A percentile compares a stretch with the other conserved stretches of the same genome.
These are phyloP conservation scores for Tragulus kanchil DNA, from an alignment of 2,113 vertebrate genomes.

Conservation along the genomic window DNA sequence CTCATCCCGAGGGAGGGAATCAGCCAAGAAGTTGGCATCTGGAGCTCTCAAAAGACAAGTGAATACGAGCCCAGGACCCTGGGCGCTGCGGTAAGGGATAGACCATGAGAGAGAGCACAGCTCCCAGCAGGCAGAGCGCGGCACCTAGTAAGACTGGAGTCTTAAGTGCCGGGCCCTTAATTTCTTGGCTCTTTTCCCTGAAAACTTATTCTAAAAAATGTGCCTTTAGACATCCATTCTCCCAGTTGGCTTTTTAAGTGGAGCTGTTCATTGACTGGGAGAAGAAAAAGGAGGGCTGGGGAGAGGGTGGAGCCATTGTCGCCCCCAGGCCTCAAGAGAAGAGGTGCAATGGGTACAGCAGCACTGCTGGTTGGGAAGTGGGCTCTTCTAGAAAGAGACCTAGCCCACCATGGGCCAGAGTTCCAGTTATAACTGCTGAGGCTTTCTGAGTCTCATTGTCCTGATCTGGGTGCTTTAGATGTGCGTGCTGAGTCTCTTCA, in stretches of 20 bases:
- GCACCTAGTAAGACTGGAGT: conserved; percentile 60
- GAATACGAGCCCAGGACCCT: not conserved
- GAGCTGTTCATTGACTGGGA: conserved; percentile 66
- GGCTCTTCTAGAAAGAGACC: not conserved
- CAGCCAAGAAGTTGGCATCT: not conserved
- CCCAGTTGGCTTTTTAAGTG: conserved; percentile 75
- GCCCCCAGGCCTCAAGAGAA: not conserved
- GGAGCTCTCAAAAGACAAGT: not conserved
- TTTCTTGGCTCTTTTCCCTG: conserved; percentile 59
- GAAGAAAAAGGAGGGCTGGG: not conserved
- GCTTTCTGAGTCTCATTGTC: not conserved
- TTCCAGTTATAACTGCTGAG: rapidly evolving
- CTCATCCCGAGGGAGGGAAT: not conserved
- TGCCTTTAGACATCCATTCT: conserved; percentile 65
- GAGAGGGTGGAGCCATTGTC: not conserved
- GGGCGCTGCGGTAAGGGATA: not conserved
- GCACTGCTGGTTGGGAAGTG: rapidly evolving
- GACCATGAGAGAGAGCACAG: not conserved
- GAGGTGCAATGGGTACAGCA: rapidly evolving
- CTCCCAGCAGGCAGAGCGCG: conserved; percentile 6
- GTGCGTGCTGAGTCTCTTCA: not conserved
- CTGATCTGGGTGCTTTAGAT: not conserved
- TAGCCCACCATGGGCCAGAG: not conserved
- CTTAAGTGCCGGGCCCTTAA: conserved; percentile 50
- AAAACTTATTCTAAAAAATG: conserved; percentile 46